A percentile compares a stretch with the other conserved stretches of the same genome.
These are phyloP conservation scores for Pandion haliaetus DNA, from an alignment of 2,113 vertebrate genomes.

Conservation along the genomic window DNA sequence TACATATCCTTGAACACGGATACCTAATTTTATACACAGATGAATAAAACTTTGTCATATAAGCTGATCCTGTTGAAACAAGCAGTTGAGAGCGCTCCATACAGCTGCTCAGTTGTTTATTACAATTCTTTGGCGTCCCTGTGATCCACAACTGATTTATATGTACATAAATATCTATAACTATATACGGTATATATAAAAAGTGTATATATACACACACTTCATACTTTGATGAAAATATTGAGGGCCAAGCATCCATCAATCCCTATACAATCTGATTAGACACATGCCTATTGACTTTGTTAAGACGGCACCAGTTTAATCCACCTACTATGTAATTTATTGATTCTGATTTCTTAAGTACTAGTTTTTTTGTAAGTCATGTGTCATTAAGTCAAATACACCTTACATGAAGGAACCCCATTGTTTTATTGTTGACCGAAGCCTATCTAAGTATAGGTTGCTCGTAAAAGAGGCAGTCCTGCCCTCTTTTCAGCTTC, in stretches of 20 bases:
- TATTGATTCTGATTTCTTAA: background rate
- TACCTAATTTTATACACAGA: background rate
- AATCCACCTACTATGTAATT: slow-evolving; percentile 10
- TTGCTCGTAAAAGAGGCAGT: background rate
- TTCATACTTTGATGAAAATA: background rate
- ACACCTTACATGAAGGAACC: background rate
- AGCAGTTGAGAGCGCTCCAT: background rate
- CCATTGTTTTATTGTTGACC: slow-evolving; percentile 15
- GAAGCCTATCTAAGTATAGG: slow-evolving; percentile 20
- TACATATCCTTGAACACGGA: background rate
- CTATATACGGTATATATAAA: background rate
- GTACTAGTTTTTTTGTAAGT: background rate
- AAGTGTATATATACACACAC: background rate
- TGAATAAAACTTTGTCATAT: background rate
- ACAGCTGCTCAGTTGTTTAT: background rate
- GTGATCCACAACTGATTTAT: background rate
- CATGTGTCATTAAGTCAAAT: slow-evolving; percentile 11
- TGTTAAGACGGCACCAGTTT: background rate
- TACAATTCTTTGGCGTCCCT: background rate
- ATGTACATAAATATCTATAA: background rate
- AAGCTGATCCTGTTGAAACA: background rate
- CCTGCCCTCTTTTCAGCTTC: background rate
- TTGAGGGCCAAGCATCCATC: background rate
- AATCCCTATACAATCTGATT: background rate
- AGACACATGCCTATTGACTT: background rate